Percentiles rank a stretch among this genome's conserved stretches.
phyloP scores from a whole-genome alignment of 1,140 invertebrate species.

The Sminthurides bifidus region DNA sequence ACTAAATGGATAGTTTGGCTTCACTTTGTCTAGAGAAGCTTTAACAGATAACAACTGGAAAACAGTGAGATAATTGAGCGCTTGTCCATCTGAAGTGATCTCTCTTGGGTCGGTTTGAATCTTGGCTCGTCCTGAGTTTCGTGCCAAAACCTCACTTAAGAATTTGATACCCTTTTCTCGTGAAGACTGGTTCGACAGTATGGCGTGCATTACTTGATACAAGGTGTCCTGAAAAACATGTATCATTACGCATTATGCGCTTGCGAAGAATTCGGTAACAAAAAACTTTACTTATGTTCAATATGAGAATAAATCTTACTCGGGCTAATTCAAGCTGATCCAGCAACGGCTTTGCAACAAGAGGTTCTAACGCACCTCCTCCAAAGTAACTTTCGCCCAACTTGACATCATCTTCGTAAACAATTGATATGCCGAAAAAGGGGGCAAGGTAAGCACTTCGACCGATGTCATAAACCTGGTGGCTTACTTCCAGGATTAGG shows the following conservation, averaged over 20 bases:
- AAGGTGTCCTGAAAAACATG: constrained; percentile 45
- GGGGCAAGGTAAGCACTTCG: constrained; percentile 74
- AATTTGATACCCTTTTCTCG: constrained; percentile 65
- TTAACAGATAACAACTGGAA: constrained; percentile 76
- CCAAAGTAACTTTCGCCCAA: constrained; percentile 50
- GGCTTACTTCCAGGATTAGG: constrained; percentile 57
- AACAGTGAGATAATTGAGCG: constrained; percentile 83
- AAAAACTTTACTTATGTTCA: not conserved
- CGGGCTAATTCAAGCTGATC: constrained; percentile 59
- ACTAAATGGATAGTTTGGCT: constrained; percentile 76
- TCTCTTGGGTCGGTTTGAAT: constrained; percentile 73
- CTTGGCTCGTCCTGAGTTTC: constrained; percentile 78
- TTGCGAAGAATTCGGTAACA: not conserved
- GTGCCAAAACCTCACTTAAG: constrained; percentile 57
- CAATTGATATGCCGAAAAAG: constrained; percentile 77
- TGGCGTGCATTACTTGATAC: constrained; percentile 67
- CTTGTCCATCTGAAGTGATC: constrained; percentile 82
- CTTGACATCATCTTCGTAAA: constrained; percentile 80
- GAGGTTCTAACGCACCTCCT: constrained; percentile 44
- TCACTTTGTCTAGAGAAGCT: constrained; percentile 68
- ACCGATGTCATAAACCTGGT: constrained; percentile 66
- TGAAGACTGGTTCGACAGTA: constrained; percentile 64
- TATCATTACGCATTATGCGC: constrained; percentile 2
- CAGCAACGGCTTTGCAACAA: constrained; percentile 51
- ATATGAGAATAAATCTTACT: constrained; percentile 32